Percentiles rank a stretch among this genome's conserved stretches.
Conservation (phyloP, 2,797 vertebrate species). For the Allobates femoralis region DNA sequence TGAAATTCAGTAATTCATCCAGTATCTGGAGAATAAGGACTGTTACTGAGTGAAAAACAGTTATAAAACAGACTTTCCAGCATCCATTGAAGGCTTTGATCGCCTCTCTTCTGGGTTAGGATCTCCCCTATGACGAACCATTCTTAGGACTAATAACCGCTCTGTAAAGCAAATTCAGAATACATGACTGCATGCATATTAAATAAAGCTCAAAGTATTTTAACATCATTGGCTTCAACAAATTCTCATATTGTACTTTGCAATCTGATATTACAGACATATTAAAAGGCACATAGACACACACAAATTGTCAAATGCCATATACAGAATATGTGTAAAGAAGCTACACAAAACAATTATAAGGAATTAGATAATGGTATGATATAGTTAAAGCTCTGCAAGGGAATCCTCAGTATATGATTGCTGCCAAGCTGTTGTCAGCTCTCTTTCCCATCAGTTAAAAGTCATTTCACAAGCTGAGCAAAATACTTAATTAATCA, state of each 20-base stretch:
- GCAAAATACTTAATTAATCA: no score
- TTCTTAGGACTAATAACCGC: slow-evolving; percentile 68
- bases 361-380: neutral
- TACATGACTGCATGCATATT: slow-evolving; percentile 67
- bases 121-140: slow-evolving; percentile 70
- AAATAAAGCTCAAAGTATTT: slow-evolving; percentile 63
- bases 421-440: no score
- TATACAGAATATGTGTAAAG: neutral
- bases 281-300: neutral
- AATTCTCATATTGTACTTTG: neutral
- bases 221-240: slow-evolving; percentile 58
- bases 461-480: no score
- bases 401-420: no score
- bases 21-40: slow-evolving; percentile 53
- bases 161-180: slow-evolving; percentile 66
- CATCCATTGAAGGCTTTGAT: slow-evolving; percentile 67
- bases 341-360: neutral
- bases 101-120: slow-evolving; percentile 68
- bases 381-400: no score
- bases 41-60: slow-evolving; percentile 24
- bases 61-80: slow-evolving; percentile 61
- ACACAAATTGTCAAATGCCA: neutral
- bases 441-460: no score
- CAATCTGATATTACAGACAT: neutral
- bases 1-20: slow-evolving; percentile 53